A percentile compares a stretch with the other conserved stretches of the same genome.
phyloP scores from a whole-genome alignment of 2,888 invertebrate genomes.

The Drosophila parthenogenetica region DNA sequence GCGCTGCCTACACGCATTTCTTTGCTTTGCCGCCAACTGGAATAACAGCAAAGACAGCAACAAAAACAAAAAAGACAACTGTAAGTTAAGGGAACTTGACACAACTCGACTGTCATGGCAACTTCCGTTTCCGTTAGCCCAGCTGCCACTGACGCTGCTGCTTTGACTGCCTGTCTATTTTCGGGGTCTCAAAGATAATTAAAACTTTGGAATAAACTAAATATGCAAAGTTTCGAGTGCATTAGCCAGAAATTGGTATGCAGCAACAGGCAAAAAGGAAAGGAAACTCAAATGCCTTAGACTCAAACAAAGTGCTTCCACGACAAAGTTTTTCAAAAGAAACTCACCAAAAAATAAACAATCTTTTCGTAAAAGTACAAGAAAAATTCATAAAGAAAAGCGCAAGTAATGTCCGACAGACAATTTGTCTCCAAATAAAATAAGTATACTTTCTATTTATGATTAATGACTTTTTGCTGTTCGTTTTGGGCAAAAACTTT shows the following conservation, averaged over 20 bases:
- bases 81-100: conserved; percentile 25
- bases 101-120: conserved; percentile 62
- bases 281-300: conserved; percentile 16
- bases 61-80: conserved; percentile 16
- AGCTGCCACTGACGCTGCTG: conserved; percentile 5
- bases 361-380: neutral
- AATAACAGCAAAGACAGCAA: conserved; percentile 16
- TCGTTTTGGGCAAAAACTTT: conserved; percentile 25
- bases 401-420: neutral
- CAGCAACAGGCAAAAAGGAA: conserved; percentile 30
- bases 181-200: conserved; percentile 72
- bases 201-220: conserved; percentile 76
- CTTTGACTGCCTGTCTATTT: conserved; percentile 3
- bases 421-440: conserved; percentile 39
- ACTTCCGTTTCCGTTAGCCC: conserved; percentile 59
- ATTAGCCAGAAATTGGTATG: conserved; percentile 65
- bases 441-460: conserved; percentile 2
- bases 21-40: conserved; percentile 44
- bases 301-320: conserved; percentile 7
- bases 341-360: conserved; percentile 4
- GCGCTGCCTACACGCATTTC: conserved; percentile 39
- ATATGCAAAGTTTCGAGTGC: conserved; percentile 74
- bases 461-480: conserved; percentile 35
- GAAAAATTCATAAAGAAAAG: conserved; percentile 16
- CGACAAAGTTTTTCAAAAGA: neutral